phyloP scores from a whole-genome alignment of 2,888 invertebrate genomes.

The Drosophila hamatofila region DNA sequence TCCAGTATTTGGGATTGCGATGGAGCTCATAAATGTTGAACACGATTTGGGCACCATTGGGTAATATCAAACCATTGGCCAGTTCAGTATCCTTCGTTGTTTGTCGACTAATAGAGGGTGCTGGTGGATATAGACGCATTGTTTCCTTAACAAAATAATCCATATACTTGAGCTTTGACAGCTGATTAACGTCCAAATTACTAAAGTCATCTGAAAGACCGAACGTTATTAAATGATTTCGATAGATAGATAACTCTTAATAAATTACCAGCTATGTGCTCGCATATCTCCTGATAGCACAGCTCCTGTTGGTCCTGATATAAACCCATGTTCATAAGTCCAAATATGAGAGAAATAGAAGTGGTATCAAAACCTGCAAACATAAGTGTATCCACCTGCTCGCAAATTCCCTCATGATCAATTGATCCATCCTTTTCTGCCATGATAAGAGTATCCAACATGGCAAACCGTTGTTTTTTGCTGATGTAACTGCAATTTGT shows the following conservation, averaged over 20 bases:
- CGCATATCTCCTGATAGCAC: slow-evolving; percentile 73
- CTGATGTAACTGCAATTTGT: slow-evolving; percentile 51
- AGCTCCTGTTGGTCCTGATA: slow-evolving; percentile 71
- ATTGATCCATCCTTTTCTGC: slow-evolving; percentile 76
- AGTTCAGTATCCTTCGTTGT: slow-evolving; percentile 83
- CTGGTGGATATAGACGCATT: slow-evolving; percentile 87
- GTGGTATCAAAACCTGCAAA: slow-evolving; percentile 75
- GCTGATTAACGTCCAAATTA: slow-evolving; percentile 52
- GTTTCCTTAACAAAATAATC: slow-evolving; percentile 70
- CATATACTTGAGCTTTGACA: slow-evolving; percentile 57
- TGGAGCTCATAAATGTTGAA: slow-evolving; percentile 77
- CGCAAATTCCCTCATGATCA: slow-evolving; percentile 86
- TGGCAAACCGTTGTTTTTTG: slow-evolving; percentile 75
- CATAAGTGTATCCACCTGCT: slow-evolving; percentile 91
- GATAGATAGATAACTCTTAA: too few species aligned
- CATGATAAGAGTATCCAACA: slow-evolving; percentile 76
- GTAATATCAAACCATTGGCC: slow-evolving; percentile 73
- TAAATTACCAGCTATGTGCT: slow-evolving; percentile 71
- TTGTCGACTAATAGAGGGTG: slow-evolving; percentile 87
- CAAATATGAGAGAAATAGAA: slow-evolving; percentile 76
- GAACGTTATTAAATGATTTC: too few species aligned
- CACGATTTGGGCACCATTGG: slow-evolving; percentile 62
- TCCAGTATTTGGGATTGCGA: slow-evolving; percentile 74
- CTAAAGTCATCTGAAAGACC: slow-evolving; percentile 69
- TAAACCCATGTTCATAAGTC: slow-evolving; percentile 73